These are phyloP conservation scores for Henricia sp. DNA, from an alignment of 53 echinoderm and acorn worm genomes.

Conservation along the genomic window DNA sequence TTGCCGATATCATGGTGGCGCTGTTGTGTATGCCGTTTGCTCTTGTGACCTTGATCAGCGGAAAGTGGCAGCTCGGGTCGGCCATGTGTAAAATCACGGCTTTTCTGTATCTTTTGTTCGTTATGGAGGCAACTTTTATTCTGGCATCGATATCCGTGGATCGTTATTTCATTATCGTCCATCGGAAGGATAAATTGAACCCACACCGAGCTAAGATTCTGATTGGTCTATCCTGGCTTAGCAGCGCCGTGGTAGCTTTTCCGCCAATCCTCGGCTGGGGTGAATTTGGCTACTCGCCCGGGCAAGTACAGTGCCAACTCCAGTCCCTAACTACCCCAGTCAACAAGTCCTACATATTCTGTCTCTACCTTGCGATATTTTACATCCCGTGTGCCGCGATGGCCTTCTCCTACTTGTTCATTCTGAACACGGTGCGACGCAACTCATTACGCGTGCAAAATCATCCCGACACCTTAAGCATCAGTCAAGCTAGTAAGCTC, in stretches of 20 bases:
- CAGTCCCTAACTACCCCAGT: conserved; percentile 21
- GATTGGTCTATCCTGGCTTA: conserved; percentile 85
- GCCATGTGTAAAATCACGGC: conserved; percentile 83
- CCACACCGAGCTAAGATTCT: conserved; percentile 88
- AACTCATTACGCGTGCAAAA: conserved; percentile 95
- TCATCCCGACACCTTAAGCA: conserved; percentile 92
- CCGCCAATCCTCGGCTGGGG: conserved; percentile 83
- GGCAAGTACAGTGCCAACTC: conserved; percentile 82
- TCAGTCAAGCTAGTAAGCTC: conserved; percentile 96
- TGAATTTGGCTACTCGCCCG: conserved; percentile 58
- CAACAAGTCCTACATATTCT: conserved; percentile 71
- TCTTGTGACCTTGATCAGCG: conserved; percentile 71
- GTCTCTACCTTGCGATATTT: conserved; percentile 80
- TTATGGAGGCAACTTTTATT: conserved; percentile 86
- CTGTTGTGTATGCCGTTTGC: conserved; percentile 92
- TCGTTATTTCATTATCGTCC: conserved; percentile 96
- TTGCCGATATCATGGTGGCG: conserved; percentile 97
- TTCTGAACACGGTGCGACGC: conserved; percentile 94
- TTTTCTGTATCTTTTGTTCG: conserved; percentile 81
- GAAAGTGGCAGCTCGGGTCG: conserved; percentile 68
- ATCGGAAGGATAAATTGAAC: conserved; percentile 95
- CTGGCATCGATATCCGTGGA: conserved; percentile 96
- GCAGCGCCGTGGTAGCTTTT: conserved; percentile 84
- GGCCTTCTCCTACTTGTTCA: conserved; percentile 92
- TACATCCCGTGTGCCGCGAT: conserved; percentile 88